Evolutionary conservation across 2,888 invertebrate species (phyloP).

Genomic region (Germaria angustata): DNA sequence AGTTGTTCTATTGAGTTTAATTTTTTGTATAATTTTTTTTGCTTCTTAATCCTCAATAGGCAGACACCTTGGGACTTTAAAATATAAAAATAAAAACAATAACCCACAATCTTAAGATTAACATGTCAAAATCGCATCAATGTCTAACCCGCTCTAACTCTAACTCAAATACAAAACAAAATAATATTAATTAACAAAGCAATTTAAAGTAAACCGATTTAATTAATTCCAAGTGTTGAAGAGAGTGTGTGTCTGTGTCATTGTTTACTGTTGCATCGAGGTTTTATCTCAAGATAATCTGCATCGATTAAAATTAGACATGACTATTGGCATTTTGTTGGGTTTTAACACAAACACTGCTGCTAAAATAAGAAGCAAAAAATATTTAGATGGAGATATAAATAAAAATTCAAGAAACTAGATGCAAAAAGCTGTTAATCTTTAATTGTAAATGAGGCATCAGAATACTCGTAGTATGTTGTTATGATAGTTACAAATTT

Average conservation of each 20-base stretch:
- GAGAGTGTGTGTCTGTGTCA: not conserved
- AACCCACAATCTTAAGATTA: constrained; percentile 7
- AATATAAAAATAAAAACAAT: not conserved
- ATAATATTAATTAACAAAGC: constrained; percentile 26
- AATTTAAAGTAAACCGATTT: constrained; percentile 26
- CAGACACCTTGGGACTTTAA: not conserved
- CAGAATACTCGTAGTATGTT: constrained; percentile 35
- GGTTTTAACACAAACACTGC: not conserved
- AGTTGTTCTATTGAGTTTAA: not conserved
- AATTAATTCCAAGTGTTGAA: constrained; percentile 21
- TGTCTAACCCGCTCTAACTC: constrained; percentile 1
- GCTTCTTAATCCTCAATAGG: not conserved
- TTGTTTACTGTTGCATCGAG: not conserved
- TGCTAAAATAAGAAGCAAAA: not conserved
- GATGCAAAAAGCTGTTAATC: constrained; percentile 9
- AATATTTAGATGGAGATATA: not conserved
- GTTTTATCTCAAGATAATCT: constrained; percentile 40
- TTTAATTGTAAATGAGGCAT: constrained; percentile 43
- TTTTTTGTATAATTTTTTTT: not conserved
- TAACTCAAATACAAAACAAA: not conserved
- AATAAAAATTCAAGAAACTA: not conserved
- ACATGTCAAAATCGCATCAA: constrained; percentile 24
- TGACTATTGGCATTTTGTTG: constrained; percentile 14
- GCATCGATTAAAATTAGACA: constrained; percentile 40
- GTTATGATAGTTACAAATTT: not conserved